phyloP scores from a whole-genome alignment of 2,888 invertebrate genomes.

The Ormyrus thymus region DNA sequence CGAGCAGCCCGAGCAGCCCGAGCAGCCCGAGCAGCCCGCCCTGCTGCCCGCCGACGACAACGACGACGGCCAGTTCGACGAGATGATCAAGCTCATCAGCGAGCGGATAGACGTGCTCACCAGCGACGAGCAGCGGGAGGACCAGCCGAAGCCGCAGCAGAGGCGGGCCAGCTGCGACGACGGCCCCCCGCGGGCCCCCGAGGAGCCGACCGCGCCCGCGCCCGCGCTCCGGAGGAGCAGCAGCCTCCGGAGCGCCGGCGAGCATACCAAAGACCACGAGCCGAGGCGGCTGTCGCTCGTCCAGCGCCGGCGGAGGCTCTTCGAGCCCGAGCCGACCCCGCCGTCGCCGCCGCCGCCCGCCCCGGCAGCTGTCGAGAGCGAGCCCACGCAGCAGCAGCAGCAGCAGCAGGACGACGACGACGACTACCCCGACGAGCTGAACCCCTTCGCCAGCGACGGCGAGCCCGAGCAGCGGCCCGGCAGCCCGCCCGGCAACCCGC shows the following conservation, averaged over 20 bases:
- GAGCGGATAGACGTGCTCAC: slow-evolving; percentile 47
- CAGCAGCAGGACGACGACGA: neutral
- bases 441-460: slow-evolving; percentile 85
- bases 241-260: slow-evolving; percentile 45
- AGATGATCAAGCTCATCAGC: slow-evolving; percentile 48
- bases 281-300: slow-evolving; percentile 64
- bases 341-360: neutral
- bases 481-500: neutral
- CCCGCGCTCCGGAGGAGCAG: slow-evolving; percentile 57
- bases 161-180: neutral
- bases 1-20: neutral
- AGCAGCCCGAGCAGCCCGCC: neutral
- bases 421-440: slow-evolving; percentile 86
- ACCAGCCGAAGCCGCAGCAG: slow-evolving; percentile 41
- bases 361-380: slow-evolving; percentile 19
- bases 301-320: slow-evolving; percentile 66
- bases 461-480: slow-evolving; percentile 35
- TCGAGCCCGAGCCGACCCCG: slow-evolving; percentile 58
- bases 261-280: slow-evolving; percentile 67
- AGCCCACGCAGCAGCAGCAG: neutral
- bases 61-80: slow-evolving; percentile 37
- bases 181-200: no score
- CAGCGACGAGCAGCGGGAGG: neutral
- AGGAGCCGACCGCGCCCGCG: neutral
- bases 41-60: neutral